A percentile compares a stretch with the other conserved stretches of the same genome.
These are phyloP conservation scores for Arothron firmamentum DNA, from an alignment of 2,113 vertebrate species.

Conservation along the genomic window DNA sequence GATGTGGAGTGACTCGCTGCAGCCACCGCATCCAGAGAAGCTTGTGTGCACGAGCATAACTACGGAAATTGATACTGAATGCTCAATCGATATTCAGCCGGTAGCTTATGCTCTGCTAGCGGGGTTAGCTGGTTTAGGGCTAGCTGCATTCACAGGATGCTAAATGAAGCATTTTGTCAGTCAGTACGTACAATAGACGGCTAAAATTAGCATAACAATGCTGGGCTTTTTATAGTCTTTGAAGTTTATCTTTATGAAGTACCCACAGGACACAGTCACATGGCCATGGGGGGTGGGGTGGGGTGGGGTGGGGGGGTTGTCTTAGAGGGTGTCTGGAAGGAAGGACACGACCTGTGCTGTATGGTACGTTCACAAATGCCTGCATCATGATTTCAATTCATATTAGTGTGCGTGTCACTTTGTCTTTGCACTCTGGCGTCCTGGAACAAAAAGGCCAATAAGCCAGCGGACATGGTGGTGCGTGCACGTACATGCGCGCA, in stretches of 20 bases:
- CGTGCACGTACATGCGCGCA: not conserved
- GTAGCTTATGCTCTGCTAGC: not conserved
- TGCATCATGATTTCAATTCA: not conserved
- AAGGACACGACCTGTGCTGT: constrained; percentile 10
- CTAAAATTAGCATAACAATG: too few relatives aligned
- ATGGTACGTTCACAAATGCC: not conserved
- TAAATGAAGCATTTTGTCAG: too few relatives aligned
- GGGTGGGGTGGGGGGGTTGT: too few relatives aligned
- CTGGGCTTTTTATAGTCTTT: too few relatives aligned
- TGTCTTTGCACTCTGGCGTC: constrained; percentile 22
- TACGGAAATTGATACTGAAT: constrained; percentile 35
- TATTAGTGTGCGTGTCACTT: not conserved
- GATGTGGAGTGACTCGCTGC: constrained; percentile 39
- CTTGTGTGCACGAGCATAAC: constrained; percentile 11
- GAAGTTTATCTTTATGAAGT: too few relatives aligned
- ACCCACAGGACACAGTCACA: too few relatives aligned
- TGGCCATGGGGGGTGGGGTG: too few relatives aligned
- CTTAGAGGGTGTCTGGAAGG: not conserved
- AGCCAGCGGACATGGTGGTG: constrained; percentile 1
- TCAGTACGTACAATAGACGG: too few relatives aligned
- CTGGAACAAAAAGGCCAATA: constrained; percentile 10
- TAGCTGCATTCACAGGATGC: not conserved
- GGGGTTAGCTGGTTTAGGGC: constrained; percentile 8
- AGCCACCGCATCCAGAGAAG: constrained; percentile 5
- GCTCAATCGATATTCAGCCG: constrained; percentile 15